Evolutionary conservation across 1,140 invertebrate genomes (phyloP).

Genomic region (Tribolium castaneum): DNA sequence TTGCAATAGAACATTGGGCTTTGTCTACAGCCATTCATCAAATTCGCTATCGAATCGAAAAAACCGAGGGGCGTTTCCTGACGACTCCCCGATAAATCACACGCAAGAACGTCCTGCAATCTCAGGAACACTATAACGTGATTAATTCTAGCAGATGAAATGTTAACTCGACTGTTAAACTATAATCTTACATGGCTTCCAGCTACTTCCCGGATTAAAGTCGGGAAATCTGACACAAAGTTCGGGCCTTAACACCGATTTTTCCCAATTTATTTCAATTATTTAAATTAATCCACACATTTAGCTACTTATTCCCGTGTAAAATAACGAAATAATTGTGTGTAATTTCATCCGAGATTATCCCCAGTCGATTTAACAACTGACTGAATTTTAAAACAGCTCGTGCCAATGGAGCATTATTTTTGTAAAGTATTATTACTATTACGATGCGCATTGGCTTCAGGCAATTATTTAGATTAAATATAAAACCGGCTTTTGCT

Average conservation of each 20-base stretch:
- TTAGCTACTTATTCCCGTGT: too few relatives aligned
- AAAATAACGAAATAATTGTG: not conserved
- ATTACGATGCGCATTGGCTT: not conserved
- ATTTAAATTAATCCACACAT: too few relatives aligned
- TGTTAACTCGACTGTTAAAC: slow-evolving; percentile 34
- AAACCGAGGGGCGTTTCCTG: not conserved
- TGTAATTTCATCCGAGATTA: not conserved
- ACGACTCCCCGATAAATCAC: slow-evolving; percentile 10
- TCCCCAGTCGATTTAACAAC: not conserved
- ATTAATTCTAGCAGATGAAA: slow-evolving; percentile 34
- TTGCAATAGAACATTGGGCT: slow-evolving; percentile 1
- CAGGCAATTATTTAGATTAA: not conserved
- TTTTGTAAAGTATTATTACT: too few relatives aligned
- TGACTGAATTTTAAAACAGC: not conserved
- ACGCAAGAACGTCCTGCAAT: slow-evolving; percentile 2
- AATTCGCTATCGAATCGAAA: not conserved
- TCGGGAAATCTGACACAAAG: not conserved
- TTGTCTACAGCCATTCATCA: slow-evolving; percentile 13
- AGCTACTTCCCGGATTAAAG: slow-evolving; percentile 3
- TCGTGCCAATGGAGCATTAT: not conserved
- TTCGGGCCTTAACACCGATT: too few relatives aligned
- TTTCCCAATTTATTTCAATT: too few relatives aligned
- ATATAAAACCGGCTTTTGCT: not conserved
- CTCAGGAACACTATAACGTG: slow-evolving; percentile 27
- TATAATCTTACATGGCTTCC: slow-evolving; percentile 2